A percentile compares a stretch with the other conserved stretches of the same genome.
These are phyloP conservation scores for Yponomeuta cagnagella DNA, from an alignment of 2,888 invertebrate species.

Conservation along the genomic window DNA sequence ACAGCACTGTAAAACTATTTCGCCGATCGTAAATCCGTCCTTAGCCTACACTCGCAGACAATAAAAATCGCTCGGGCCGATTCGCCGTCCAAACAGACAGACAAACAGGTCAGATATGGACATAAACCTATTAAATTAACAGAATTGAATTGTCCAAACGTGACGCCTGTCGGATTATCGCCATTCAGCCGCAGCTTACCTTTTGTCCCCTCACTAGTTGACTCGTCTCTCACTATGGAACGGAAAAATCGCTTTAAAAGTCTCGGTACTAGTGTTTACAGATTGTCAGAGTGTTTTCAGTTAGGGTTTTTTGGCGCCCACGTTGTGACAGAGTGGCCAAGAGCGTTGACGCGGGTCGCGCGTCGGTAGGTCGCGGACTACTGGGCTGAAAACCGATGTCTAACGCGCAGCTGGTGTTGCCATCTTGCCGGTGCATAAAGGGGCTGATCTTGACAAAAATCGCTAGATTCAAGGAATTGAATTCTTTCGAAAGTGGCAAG, in stretches of 20 bases:
- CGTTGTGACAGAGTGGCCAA: constrained; percentile 18
- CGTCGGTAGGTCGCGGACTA: constrained; percentile 19
- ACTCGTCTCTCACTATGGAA: not conserved
- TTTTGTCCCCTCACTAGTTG: not conserved
- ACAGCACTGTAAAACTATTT: not conserved
- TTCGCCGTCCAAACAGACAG: constrained; percentile 4
- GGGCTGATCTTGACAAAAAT: too few relatives aligned
- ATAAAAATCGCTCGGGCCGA: constrained; percentile 5
- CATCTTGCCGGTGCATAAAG: too few relatives aligned
- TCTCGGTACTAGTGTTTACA: not conserved
- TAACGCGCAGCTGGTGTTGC: constrained; percentile 7
- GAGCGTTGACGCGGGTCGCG: constrained; percentile 22
- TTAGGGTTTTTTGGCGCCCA: constrained; percentile 7
- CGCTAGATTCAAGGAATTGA: too few relatives aligned
- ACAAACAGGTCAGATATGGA: constrained; percentile 22
- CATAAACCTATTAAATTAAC: constrained; percentile 37
- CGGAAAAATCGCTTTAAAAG: not conserved
- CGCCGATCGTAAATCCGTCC: constrained; percentile 18
- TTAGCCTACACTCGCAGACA: constrained; percentile 15
- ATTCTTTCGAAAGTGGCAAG: too few relatives aligned
- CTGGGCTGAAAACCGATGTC: constrained; percentile 15
- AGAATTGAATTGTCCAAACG: constrained; percentile 58
- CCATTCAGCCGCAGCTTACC: constrained; percentile 36
- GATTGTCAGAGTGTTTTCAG: not conserved
- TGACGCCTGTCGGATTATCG: constrained; percentile 50